Base-by-base conservation (phyloP, 2,113 vertebrate genomes). In the Megalops atlanticus region DNA sequence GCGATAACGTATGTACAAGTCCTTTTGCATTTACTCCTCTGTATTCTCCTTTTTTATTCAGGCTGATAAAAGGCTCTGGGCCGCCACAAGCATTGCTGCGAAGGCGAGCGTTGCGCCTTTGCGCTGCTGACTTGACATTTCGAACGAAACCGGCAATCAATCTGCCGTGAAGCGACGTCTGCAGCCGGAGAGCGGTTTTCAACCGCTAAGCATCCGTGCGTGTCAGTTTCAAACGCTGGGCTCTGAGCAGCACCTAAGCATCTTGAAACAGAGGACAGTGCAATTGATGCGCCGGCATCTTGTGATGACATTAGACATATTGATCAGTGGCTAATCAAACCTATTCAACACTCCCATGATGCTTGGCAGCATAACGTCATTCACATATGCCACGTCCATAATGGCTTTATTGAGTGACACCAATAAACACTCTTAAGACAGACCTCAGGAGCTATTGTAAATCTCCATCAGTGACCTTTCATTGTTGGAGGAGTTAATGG, bases 391-490 rank as follows among this genome's bases (percentile, higher is more conserved):
- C 82, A 85, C 80, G 85, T 89, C 87, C 89, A 91, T 92, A 90
- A 91, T 89, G 85, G 89, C 87, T 91, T 91, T 89, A 92, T 87
- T 91, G 90, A 91, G 91, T 89, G 87, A 89, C 87, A 86, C 81
- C 89, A 90, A 90, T 92, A 88, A 88, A 84, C 89, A 77, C 77
- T 75, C 83, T 92, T 93, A 91, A 86, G 85, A 76, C 82, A 86
- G 90, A 90, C 90, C 88, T 89, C 85, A 85, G 90, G 92, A 89
- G 90, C 91, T 83, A 85, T 84, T 88, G 88, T 88, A 91, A 90
- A 88, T 92, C 93, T 94, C 90, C 89, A 86, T 16, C 80, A 87
- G 86, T 91, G 93, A 92, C 91, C 92, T 94, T 95, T 94, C 91
- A 90, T 89, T 87, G 88, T 78, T n/a, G 91, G 87, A 86, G 87